A percentile compares a stretch with the other conserved stretches of the same genome.
These are phyloP conservation scores for Pygoscelis antarcticus DNA, from an alignment of 2,113 vertebrate genomes.

Conservation along the genomic window DNA sequence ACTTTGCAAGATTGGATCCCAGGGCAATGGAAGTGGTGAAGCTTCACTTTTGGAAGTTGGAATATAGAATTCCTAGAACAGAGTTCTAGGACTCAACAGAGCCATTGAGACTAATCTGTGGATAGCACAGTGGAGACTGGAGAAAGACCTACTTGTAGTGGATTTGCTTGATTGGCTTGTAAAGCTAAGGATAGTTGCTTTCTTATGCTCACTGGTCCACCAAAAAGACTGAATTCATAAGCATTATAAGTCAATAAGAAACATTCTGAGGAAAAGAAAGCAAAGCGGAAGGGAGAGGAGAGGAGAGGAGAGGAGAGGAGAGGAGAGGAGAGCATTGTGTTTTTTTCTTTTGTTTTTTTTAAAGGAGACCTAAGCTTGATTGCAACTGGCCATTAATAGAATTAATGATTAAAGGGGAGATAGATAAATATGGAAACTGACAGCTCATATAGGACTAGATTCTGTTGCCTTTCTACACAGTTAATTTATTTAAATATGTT, in stretches of 20 bases:
- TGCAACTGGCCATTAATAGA: background rate
- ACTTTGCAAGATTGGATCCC: background rate
- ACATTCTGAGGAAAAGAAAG: no score
- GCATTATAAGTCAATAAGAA: background rate
- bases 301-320: background rate
- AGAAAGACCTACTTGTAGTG: background rate
- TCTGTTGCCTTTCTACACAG: background rate
- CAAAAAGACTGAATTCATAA: background rate
- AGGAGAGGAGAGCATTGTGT: background rate
- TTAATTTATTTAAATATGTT: background rate
- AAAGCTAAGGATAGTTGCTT: background rate
- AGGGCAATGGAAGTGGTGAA: background rate
- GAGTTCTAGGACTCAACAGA: background rate
- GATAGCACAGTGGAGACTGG: background rate
- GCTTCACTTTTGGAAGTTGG: background rate
- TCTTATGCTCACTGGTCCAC: background rate
- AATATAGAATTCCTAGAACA: background rate
- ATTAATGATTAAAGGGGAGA: background rate
- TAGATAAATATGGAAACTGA: background rate
- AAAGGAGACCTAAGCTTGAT: background rate
- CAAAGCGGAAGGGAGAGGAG: background rate
- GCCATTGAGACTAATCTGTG: background rate
- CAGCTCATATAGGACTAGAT: background rate
- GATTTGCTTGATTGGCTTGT: background rate
- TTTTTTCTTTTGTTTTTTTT: background rate